Percentiles rank a stretch among this genome's conserved stretches.
Evolutionary conservation across 2,113 vertebrate species (phyloP).

Genomic region (Zapornia atra): DNA sequence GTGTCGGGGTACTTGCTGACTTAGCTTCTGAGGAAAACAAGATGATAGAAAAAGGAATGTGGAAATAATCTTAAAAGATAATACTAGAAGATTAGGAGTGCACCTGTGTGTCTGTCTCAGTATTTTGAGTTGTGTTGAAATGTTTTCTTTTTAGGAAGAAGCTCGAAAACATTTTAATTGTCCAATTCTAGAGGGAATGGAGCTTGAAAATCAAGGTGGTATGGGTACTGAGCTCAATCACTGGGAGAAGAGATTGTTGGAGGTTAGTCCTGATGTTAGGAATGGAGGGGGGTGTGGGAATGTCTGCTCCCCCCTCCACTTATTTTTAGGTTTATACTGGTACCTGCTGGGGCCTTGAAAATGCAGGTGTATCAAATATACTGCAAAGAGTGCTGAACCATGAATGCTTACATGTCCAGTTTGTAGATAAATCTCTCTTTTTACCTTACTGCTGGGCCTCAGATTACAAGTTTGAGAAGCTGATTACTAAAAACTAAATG

Average conservation of each 20-base stretch:
- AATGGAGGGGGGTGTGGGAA: not conserved
- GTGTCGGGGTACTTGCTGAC: not conserved
- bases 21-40: not conserved
- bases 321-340: not conserved
- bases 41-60: not conserved
- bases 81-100: not conserved
- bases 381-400: not conserved
- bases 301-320: not conserved
- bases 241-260: conserved; percentile 95
- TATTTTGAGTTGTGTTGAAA: not conserved
- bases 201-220: conserved; percentile 98
- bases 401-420: not conserved
- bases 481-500: not conserved
- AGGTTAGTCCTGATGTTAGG: conserved; percentile 75
- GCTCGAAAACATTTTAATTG: conserved; percentile 91
- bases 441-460: not conserved
- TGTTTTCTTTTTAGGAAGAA: conserved; percentile 83
- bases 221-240: conserved; percentile 95
- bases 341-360: not conserved
- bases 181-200: conserved; percentile 93
- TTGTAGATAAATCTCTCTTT: not conserved
- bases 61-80: not conserved
- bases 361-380: not conserved
- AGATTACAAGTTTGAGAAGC: not conserved
- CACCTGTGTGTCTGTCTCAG: not conserved